Percentiles rank a stretch among this genome's conserved stretches.
Conservation (phyloP, 2,888 invertebrate species). For the Resseliella maxima region DNA sequence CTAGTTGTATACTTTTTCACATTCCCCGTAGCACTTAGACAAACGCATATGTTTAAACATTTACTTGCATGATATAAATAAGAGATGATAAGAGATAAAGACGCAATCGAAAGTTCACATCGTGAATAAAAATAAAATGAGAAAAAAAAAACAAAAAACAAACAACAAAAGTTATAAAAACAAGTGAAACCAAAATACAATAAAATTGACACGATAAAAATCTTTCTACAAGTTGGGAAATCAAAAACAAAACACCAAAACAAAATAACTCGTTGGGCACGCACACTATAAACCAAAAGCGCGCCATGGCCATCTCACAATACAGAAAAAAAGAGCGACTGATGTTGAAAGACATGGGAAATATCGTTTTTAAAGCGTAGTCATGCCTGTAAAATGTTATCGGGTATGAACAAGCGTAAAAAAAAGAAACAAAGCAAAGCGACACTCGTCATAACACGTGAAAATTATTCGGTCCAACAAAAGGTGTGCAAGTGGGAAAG, state of each 20-base stretch:
- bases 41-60: neutral
- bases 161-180: too few relatives aligned
- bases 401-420: neutral
- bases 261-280: conserved; percentile 27
- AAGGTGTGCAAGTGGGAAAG: too few relatives aligned
- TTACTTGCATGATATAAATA: neutral
- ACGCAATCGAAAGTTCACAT: neutral
- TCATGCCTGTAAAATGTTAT: neutral
- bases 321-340: neutral
- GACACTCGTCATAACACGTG: neutral
- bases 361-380: neutral
- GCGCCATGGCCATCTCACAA: too few relatives aligned
- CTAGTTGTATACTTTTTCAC: too few relatives aligned
- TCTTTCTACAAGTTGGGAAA: neutral
- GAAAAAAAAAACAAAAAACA: too few relatives aligned
- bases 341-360: neutral
- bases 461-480: neutral
- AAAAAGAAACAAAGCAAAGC: neutral
- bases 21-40: too few relatives aligned
- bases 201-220: neutral
- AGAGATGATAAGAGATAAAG: neutral
- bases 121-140: neutral
- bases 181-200: neutral
- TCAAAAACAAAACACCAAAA: neutral
- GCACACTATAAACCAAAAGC: neutral